Evolutionary conservation across 2,888 invertebrate genomes (phyloP).

Genomic region (Prionchulus punctatus): DNA sequence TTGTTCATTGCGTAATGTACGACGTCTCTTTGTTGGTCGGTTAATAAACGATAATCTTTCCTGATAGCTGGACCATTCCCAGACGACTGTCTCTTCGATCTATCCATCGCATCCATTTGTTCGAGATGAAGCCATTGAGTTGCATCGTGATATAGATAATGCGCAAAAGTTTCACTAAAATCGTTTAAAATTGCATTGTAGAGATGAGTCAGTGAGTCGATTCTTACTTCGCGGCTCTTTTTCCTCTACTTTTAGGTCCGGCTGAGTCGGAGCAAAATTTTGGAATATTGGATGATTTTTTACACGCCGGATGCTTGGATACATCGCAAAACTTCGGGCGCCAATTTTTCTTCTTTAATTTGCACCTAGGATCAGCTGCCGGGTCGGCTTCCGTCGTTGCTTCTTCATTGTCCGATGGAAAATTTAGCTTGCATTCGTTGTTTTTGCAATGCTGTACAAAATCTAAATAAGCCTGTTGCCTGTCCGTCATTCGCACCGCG

Average conservation of each 20-base stretch:
- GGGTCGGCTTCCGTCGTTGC: background rate
- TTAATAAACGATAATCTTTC: constrained; percentile 24
- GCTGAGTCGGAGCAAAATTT: too few species aligned
- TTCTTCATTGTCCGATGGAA: background rate
- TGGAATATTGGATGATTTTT: too few species aligned
- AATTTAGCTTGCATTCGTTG: background rate
- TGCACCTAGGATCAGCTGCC: background rate
- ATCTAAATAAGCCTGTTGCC: background rate
- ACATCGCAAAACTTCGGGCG: background rate
- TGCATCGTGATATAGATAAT: too few species aligned
- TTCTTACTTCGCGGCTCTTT: background rate
- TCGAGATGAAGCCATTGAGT: too few species aligned
- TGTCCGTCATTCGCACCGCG: background rate
- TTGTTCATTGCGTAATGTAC: constrained; percentile 22
- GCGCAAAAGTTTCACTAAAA: too few species aligned
- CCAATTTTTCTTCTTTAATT: background rate
- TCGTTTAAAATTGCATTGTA: background rate
- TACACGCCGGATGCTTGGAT: background rate
- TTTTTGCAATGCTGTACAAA: background rate
- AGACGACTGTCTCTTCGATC: background rate
- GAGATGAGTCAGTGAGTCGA: background rate
- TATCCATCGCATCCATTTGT: too few species aligned
- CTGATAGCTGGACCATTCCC: constrained; percentile 14
- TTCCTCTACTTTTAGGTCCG: background rate
- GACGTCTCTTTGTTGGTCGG: constrained; percentile 19